These are phyloP conservation scores for Petrophora chlorosata DNA, from an alignment of 2,888 invertebrate species.

Conservation along the genomic window DNA sequence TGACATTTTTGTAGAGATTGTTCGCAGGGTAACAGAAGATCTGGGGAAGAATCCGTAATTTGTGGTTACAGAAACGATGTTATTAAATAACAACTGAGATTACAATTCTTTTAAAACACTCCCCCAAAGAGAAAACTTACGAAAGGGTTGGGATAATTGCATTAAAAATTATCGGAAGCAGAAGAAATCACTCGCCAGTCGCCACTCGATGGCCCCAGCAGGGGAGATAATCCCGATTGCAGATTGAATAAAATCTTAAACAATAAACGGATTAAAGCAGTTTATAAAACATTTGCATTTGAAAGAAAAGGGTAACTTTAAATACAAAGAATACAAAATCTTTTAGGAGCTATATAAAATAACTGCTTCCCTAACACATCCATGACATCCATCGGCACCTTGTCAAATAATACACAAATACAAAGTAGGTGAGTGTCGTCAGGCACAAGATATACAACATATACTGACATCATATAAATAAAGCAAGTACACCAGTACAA, in stretches of 20 bases:
- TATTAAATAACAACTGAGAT: conserved; percentile 11
- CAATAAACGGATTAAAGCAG: conserved; percentile 60
- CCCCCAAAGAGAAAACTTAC: conserved; percentile 20
- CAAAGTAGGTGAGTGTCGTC: too few species aligned
- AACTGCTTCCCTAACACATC: too few species aligned
- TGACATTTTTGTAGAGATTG: conserved; percentile 6
- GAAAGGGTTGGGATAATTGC: conserved; percentile 49
- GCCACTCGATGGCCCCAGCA: conserved; percentile 17
- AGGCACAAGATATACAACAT: too few species aligned
- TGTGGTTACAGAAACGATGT: conserved; percentile 14
- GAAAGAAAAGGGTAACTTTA: conserved; percentile 22
- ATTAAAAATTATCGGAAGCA: conserved; percentile 52
- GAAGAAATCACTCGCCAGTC: conserved; percentile 35
- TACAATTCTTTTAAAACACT: conserved; percentile 18
- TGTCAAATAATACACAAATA: too few species aligned
- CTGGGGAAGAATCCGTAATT: background rate
- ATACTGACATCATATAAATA: too few species aligned
- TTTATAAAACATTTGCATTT: conserved; percentile 57
- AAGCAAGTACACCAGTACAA: too few species aligned
- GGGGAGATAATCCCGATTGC: conserved; percentile 60
- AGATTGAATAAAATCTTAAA: conserved; percentile 64
- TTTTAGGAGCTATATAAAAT: too few species aligned
- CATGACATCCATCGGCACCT: too few species aligned
- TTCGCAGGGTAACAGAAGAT: conserved; percentile 1
- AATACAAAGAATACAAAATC: conserved; percentile 27